Evolutionary conservation across 2,797 vertebrate genomes (phyloP).

Genomic region (Rallus crepitans): DNA sequence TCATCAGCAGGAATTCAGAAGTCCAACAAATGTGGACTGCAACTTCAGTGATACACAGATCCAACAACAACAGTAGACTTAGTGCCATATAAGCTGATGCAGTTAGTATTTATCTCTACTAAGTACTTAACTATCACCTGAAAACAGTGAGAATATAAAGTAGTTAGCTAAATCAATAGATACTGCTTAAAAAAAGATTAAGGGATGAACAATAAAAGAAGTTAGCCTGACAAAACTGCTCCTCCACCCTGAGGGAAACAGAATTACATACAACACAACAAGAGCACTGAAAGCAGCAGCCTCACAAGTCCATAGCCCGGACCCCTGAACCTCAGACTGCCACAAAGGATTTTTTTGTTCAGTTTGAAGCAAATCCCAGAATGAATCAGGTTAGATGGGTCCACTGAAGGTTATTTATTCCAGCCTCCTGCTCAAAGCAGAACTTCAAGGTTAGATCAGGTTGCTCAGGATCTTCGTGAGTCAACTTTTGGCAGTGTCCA

Average conservation of each 20-base stretch:
- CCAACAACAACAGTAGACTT: not conserved
- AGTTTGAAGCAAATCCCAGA: not conserved
- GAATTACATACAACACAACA: not conserved
- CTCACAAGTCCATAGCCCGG: not conserved
- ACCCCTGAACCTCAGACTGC: not conserved
- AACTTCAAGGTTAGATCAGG: not conserved
- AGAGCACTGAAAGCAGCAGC: not conserved
- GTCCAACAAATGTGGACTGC: not conserved
- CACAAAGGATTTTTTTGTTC: not conserved
- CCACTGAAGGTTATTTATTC: not conserved
- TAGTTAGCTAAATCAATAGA: not conserved
- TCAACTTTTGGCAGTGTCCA: not conserved
- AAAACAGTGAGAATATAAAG: not conserved
- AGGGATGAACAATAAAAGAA: not conserved
- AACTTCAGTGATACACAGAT: not conserved
- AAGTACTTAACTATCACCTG: not conserved
- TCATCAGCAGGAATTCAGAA: not conserved
- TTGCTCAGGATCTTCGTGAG: not conserved
- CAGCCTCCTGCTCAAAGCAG: not conserved
- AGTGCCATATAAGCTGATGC: not conserved
- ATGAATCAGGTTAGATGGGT: not conserved
- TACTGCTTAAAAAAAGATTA: not conserved
- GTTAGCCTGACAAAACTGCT: not conserved
- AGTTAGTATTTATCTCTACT: not conserved
- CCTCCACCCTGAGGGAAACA: not conserved